Evolutionary conservation across 2,888 invertebrate genomes (phyloP).

Genomic region (Seira ritae): DNA sequence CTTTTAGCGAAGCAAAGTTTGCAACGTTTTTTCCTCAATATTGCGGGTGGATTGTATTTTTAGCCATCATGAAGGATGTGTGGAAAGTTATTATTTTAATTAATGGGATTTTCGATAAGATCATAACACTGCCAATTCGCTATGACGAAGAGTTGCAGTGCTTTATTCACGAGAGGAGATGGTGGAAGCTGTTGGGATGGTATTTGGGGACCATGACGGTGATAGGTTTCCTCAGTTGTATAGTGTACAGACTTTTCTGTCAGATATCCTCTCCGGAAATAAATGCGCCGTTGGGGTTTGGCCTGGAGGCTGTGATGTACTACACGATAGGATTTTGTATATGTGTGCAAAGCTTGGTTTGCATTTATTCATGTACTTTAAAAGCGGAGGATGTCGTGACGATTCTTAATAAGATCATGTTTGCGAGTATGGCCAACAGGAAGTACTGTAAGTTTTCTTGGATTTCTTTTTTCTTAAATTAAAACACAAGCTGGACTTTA

Average conservation of each 20-base stretch:
- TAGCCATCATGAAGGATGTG: slow-evolving; percentile 23
- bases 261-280: slow-evolving; percentile 28
- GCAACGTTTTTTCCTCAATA: too few relatives aligned
- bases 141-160: background rate
- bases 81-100: slow-evolving; percentile 28
- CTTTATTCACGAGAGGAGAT: slow-evolving; percentile 10
- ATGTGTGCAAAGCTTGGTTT: slow-evolving; percentile 10
- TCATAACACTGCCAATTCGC: slow-evolving; percentile 14
- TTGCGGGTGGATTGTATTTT: too few relatives aligned
- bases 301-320: background rate
- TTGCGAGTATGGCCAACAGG: slow-evolving; percentile 16
- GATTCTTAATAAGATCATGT: slow-evolving; percentile 24
- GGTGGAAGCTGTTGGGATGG: slow-evolving; percentile 16
- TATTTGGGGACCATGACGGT: slow-evolving; percentile 10
- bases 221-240: background rate
- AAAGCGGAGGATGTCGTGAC: background rate
- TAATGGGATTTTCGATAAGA: background rate
- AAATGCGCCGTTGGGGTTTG: slow-evolving; percentile 25
- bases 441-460: slow-evolving; percentile 30
- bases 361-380: slow-evolving; percentile 22
- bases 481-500: too few relatives aligned
- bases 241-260: slow-evolving; percentile 26
- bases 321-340: slow-evolving; percentile 21
- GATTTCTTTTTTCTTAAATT: background rate
- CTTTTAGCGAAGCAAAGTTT: too few relatives aligned